Evolutionary conservation across 2,797 vertebrate species (phyloP).

Genomic region (Mus caroli): DNA sequence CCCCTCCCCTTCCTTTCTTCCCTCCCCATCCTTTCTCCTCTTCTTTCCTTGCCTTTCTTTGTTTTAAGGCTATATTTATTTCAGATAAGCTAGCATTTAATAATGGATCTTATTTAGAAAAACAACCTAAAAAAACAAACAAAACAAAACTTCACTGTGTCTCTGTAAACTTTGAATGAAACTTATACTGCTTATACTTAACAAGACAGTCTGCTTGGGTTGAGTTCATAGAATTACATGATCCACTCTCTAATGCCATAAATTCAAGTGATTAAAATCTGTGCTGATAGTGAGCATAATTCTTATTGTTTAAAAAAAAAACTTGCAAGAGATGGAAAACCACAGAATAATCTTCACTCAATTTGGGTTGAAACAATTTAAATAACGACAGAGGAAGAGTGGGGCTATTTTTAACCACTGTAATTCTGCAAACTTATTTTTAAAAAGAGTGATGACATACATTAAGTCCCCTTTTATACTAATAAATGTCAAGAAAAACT

Average conservation of each 20-base stretch:
- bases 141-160: constrained; percentile 57
- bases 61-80: constrained; percentile 45
- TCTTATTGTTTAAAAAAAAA: constrained; percentile 66
- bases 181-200: neutral
- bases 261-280: constrained; percentile 71
- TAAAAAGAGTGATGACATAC: neutral
- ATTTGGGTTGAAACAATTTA: constrained; percentile 20
- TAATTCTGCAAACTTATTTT: constrained; percentile 20
- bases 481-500: neutral
- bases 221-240: constrained; percentile 43
- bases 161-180: constrained; percentile 58
- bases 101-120: constrained; percentile 62
- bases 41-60: neutral
- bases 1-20: neutral
- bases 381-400: constrained; percentile 38
- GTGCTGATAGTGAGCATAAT: constrained; percentile 18
- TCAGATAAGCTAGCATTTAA: constrained; percentile 52
- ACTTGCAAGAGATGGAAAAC: constrained; percentile 34
- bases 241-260: constrained; percentile 46
- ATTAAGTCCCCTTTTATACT: constrained; percentile 1
- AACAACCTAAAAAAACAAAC: neutral
- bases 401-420: neutral
- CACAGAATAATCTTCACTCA: neutral
- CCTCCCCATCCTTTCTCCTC: too few relatives aligned
- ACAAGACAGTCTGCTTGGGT: constrained; percentile 24